A percentile compares a stretch with the other conserved stretches of the same genome.
Conservation (phyloP, 1,140 invertebrate genomes). For the Drosophila orosa region DNA sequence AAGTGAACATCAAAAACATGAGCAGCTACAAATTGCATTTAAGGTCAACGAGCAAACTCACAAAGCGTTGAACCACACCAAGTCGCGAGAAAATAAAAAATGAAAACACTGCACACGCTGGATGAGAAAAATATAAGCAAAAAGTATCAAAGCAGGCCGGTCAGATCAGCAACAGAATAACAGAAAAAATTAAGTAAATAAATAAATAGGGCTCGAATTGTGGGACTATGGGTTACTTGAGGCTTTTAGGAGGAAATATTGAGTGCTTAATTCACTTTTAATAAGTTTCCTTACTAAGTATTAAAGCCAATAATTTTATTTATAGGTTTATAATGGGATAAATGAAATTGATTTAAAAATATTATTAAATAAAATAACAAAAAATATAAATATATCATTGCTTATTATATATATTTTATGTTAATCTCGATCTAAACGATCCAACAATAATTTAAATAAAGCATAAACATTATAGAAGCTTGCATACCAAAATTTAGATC, state of each 20-base stretch:
- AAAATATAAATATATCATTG: too few relatives aligned
- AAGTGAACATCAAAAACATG: constrained; percentile 48
- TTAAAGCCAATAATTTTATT: too few relatives aligned
- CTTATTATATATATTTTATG: too few relatives aligned
- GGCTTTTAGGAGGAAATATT: background rate
- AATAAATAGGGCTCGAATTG: background rate
- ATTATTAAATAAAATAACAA: too few relatives aligned
- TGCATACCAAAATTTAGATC: background rate
- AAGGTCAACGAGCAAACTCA: constrained; percentile 76
- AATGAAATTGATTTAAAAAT: too few relatives aligned
- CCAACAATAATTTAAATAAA: background rate
- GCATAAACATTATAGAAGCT: background rate
- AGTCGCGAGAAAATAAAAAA: constrained; percentile 39
- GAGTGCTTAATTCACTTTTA: background rate
- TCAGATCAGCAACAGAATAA: constrained; percentile 28
- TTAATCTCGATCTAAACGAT: too few relatives aligned
- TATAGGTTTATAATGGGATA: too few relatives aligned
- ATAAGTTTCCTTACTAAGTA: too few relatives aligned
- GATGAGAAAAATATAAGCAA: constrained; percentile 17
- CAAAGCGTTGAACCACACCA: constrained; percentile 64
- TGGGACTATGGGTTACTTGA: background rate
- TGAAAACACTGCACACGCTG: constrained; percentile 9
- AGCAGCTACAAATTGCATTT: constrained; percentile 48
- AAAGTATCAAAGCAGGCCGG: constrained; percentile 57
- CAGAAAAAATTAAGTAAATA: constrained; percentile 6